A percentile compares a stretch with the other conserved stretches of the same genome.
These are phyloP conservation scores for Drosophila ezoana DNA, from an alignment of 2,888 invertebrate species.

Conservation along the genomic window DNA sequence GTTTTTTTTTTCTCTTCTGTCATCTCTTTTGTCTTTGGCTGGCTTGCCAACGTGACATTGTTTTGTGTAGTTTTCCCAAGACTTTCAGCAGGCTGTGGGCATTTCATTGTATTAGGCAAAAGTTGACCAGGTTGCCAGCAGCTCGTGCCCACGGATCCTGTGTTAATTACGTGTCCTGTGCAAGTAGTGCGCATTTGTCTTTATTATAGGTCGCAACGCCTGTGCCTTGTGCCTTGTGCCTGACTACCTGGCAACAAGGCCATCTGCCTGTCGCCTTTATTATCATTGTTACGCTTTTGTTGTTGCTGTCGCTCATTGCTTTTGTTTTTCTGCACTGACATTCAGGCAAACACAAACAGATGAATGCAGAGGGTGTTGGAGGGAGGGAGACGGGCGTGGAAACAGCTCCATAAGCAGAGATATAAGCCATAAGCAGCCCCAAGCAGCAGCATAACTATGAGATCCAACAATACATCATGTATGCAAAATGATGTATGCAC, in stretches of 20 bases:
- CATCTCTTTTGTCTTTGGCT: not conserved
- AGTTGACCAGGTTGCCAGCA: constrained; percentile 27
- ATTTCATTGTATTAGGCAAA: constrained; percentile 32
- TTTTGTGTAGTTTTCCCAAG: constrained; percentile 20
- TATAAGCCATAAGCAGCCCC: constrained; percentile 47
- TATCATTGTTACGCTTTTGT: constrained; percentile 70
- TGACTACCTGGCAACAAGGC: constrained; percentile 71
- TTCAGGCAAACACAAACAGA: constrained; percentile 50
- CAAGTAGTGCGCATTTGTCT: constrained; percentile 77
- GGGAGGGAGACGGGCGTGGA: not conserved
- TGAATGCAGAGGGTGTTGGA: constrained; percentile 17
- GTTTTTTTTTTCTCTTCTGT: not conserved
- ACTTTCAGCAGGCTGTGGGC: constrained; percentile 1
- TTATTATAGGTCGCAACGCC: constrained; percentile 62
- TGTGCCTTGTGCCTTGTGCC: constrained; percentile 24
- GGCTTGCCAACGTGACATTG: constrained; percentile 16
- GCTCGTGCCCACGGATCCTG: constrained; percentile 23
- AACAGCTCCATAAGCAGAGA: constrained; percentile 23
- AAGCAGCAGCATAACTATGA: constrained; percentile 47
- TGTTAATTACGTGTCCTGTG: constrained; percentile 76
- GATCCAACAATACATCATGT: constrained; percentile 73
- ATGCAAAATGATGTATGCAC: constrained; percentile 80
- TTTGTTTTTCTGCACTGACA: constrained; percentile 77
- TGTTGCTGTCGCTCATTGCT: constrained; percentile 46
- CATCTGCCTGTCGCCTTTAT: constrained; percentile 73